These are phyloP conservation scores for Pollenia labialis DNA, from an alignment of 2,888 invertebrate species.

Conservation along the genomic window DNA sequence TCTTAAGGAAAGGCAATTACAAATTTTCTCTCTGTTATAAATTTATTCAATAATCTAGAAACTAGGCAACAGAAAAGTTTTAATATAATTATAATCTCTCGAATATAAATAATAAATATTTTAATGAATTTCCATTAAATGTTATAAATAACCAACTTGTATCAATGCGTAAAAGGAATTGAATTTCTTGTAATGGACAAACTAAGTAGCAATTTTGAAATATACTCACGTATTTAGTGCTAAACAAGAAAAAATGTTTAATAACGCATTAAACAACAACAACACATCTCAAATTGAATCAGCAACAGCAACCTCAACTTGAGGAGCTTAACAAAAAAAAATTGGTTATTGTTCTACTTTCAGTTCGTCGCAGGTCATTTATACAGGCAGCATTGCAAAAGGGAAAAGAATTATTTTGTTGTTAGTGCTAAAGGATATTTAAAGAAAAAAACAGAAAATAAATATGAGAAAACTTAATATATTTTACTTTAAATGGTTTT, in stretches of 20 bases:
- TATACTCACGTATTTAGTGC: constrained; percentile 36
- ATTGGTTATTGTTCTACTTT: background rate
- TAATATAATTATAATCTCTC: background rate
- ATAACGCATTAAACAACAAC: constrained; percentile 22
- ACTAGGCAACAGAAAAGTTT: background rate
- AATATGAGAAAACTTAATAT: no score
- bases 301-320: background rate
- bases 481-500: constrained; percentile 16
- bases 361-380: background rate
- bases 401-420: constrained; percentile 8
- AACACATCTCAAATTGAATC: background rate
- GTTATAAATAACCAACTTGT: background rate
- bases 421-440: background rate
- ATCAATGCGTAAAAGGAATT: constrained; percentile 6
- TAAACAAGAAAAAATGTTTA: background rate
- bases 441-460: background rate
- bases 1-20: no score
- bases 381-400: background rate
- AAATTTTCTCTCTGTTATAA: no score
- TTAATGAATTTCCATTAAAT: constrained; percentile 21
- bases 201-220: constrained; percentile 42
- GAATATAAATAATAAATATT: constrained; percentile 11
- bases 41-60: background rate
- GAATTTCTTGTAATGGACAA: constrained; percentile 20
- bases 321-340: background rate